Conservation (phyloP, 2,888 invertebrate genomes). For the Synergus itoensis region DNA sequence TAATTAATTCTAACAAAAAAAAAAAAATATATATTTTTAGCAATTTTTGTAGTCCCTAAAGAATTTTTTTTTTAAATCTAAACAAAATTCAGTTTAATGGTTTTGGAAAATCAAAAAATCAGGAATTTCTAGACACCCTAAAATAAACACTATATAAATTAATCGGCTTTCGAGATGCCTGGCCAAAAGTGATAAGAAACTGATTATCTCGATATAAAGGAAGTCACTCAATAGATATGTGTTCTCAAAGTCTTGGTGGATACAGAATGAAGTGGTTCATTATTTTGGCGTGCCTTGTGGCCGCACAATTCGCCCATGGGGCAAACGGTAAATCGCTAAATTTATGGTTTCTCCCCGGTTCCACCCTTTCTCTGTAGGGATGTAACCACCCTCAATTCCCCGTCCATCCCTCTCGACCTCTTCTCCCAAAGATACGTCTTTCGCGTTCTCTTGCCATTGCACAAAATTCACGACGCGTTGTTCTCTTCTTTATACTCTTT, state of each 20-base stretch:
- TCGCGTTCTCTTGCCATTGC: constrained; percentile 14
- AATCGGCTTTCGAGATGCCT: not conserved
- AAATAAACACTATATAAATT: not conserved
- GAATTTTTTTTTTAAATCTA: too few relatives aligned
- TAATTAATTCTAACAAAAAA: not conserved
- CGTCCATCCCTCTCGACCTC: constrained; percentile 38
- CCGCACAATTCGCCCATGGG: constrained; percentile 55
- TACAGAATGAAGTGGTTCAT: constrained; percentile 62
- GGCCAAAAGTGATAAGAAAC: constrained; percentile 7
- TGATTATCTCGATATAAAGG: constrained; percentile 55
- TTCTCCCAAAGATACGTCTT: constrained; percentile 30
- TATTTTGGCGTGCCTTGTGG: constrained; percentile 61
- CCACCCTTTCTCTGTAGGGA: constrained; percentile 67
- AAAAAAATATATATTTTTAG: not conserved
- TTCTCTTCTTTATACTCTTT: constrained; percentile 2
- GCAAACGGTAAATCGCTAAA: constrained; percentile 66
- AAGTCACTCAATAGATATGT: constrained; percentile 46
- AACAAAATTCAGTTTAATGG: too few relatives aligned
- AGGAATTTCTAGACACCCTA: not conserved
- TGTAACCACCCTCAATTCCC: constrained; percentile 39
- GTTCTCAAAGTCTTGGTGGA: constrained; percentile 56
- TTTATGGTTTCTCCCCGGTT: constrained; percentile 62
- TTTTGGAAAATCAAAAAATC: not conserved
- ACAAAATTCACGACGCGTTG: constrained; percentile 19
- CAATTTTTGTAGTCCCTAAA: too few relatives aligned